Conservation (phyloP, 1,140 invertebrate genomes). For the Monomorium pharaonis region DNA sequence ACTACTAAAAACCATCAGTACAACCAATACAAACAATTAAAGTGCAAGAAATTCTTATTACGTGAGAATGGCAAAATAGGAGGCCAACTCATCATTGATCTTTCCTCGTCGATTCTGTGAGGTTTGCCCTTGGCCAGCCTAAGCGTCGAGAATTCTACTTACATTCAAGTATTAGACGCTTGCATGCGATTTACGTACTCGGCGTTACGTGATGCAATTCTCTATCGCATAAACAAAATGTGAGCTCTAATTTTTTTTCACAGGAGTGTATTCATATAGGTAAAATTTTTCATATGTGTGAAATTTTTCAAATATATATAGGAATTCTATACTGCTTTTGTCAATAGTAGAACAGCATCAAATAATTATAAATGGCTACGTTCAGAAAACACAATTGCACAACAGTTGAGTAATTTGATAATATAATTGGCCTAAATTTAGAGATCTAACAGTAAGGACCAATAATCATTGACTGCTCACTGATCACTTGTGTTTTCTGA, state of each 20-base stretch:
- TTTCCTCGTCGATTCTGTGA: conserved; percentile 70
- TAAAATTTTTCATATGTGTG: neutral
- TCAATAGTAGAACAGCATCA: neutral
- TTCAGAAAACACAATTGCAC: too few relatives aligned
- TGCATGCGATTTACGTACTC: conserved; percentile 59
- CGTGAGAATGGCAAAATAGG: neutral
- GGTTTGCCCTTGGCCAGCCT: conserved; percentile 59
- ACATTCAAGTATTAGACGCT: conserved; percentile 49
- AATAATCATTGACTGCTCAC: too few relatives aligned
- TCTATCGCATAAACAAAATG: neutral
- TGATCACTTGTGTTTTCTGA: too few relatives aligned
- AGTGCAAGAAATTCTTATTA: conserved; percentile 79
- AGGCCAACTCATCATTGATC: conserved; percentile 71
- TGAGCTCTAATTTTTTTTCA: neutral
- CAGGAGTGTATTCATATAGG: neutral
- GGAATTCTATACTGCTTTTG: neutral
- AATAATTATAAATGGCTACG: neutral
- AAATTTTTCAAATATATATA: conserved; percentile 11
- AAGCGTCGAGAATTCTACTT: conserved; percentile 71
- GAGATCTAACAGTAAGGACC: too few relatives aligned
- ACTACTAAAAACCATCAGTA: conserved; percentile 7
- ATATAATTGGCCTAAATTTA: too few relatives aligned
- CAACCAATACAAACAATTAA: conserved; percentile 57
- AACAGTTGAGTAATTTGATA: too few relatives aligned
- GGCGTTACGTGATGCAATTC: conserved; percentile 51